These are phyloP conservation scores for Paedocypris sp. DNA, from an alignment of 2,113 vertebrate genomes.

Conservation along the genomic window DNA sequence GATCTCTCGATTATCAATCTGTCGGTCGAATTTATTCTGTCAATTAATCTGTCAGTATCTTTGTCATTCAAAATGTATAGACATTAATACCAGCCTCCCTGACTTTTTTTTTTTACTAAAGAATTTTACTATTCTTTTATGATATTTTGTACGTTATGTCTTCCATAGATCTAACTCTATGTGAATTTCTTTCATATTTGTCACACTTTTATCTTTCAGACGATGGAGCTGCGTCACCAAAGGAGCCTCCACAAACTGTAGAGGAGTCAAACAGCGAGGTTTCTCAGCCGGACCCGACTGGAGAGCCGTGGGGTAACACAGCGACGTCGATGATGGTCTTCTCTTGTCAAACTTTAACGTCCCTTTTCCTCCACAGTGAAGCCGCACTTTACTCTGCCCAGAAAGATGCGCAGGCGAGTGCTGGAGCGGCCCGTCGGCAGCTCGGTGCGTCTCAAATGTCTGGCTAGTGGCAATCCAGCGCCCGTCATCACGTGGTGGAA, in stretches of 20 bases:
- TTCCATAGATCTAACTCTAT: no score
- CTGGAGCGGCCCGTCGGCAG: conserved; percentile 47
- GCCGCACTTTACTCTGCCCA: conserved; percentile 47
- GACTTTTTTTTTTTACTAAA: no score
- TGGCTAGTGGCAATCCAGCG: conserved; percentile 42
- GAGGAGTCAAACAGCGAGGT: conserved; percentile 31
- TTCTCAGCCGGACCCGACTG: conserved; percentile 17
- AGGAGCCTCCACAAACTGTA: conserved; percentile 15
- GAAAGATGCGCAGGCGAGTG: conserved; percentile 46
- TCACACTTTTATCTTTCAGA: conserved; percentile 33
- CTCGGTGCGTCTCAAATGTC: conserved; percentile 48
- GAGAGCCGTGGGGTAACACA: conserved; percentile 36
- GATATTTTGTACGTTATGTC: no score
- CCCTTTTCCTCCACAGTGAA: conserved; percentile 31
- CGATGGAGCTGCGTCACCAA: conserved; percentile 27
- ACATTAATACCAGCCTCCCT: no score
- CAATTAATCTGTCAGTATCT: no score
- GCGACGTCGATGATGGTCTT: no score
- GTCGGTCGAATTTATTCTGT: no score
- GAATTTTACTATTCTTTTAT: no score
- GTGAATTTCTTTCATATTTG: not conserved
- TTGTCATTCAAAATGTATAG: no score
- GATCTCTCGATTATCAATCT: no score
- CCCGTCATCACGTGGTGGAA: conserved; percentile 51
- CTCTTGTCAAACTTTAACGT: not conserved